Evolutionary conservation across 2,113 vertebrate species (phyloP).

Genomic region (Cyphomyrus discorhynchus): DNA sequence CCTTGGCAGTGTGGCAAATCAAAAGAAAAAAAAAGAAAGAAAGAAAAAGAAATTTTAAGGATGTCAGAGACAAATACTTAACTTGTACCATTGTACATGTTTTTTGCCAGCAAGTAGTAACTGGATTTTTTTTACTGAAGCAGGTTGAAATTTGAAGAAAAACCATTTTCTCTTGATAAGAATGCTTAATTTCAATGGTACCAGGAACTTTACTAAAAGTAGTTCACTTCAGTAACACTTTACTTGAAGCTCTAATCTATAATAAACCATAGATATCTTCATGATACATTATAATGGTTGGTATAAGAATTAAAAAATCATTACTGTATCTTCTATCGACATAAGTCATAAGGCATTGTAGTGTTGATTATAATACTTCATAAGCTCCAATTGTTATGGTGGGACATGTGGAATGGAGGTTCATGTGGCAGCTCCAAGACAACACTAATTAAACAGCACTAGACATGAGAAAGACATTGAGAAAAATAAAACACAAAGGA

Average conservation of each 20-base stretch:
- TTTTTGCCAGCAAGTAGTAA: background rate
- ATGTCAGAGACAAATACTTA: background rate
- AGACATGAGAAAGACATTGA: no score
- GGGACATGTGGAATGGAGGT: no score
- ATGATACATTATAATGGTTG: background rate
- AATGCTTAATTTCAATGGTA: background rate
- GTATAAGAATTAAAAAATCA: background rate
- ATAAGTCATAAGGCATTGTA: no score
- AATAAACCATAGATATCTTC: background rate
- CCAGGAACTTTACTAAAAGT: background rate
- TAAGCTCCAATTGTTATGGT: no score
- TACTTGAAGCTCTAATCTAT: background rate
- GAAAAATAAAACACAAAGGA: no score
- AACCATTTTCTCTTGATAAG: background rate
- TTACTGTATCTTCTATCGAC: background rate
- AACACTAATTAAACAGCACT: no score
- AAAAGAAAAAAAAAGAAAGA: background rate
- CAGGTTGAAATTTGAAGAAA: background rate
- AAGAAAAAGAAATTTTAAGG: background rate
- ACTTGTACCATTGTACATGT: background rate
- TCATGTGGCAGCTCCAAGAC: no score
- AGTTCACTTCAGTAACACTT: background rate
- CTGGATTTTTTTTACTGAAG: background rate
- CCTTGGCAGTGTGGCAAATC: conserved; percentile 17
- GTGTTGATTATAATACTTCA: no score